Conservation (phyloP, 1,140 invertebrate genomes). For the Diorhabda elongata region DNA sequence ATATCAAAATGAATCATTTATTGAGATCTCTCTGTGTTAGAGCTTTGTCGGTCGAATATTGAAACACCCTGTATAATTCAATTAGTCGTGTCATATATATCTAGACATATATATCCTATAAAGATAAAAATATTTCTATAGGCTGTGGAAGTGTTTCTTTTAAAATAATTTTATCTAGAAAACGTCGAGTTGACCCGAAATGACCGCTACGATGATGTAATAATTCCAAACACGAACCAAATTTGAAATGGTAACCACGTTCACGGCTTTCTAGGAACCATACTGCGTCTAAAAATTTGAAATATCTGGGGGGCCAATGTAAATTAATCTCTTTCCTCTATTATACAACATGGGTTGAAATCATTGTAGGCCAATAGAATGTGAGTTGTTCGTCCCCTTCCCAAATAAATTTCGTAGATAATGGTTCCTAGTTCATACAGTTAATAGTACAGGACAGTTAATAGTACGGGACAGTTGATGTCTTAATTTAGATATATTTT, state of each 20-base stretch:
- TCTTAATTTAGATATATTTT: too few species aligned
- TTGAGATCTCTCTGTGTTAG: too few species aligned
- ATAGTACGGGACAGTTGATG: too few species aligned
- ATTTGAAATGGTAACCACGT: not conserved
- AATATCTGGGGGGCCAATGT: constrained; percentile 14
- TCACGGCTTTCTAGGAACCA: constrained; percentile 11
- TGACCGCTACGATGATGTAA: not conserved
- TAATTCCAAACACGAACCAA: not conserved
- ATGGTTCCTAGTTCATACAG: constrained; percentile 15
- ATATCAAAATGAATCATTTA: too few species aligned
- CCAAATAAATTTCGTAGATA: constrained; percentile 15
- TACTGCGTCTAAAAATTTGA: constrained; percentile 22
- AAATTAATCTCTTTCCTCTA: not conserved
- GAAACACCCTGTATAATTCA: too few species aligned
- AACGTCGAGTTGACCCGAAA: not conserved
- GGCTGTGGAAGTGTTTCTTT: too few species aligned
- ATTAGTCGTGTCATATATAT: too few species aligned
- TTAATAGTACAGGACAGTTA: not conserved
- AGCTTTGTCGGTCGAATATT: too few species aligned
- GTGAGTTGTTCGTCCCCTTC: constrained; percentile 1
- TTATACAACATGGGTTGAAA: constrained; percentile 19
- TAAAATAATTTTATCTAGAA: not conserved
- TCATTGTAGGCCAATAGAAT: constrained; percentile 22
- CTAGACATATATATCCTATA: too few species aligned
- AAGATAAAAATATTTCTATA: too few species aligned